These are phyloP conservation scores for Mythimna ferrago DNA, from an alignment of 2,888 invertebrate genomes.

Conservation along the genomic window DNA sequence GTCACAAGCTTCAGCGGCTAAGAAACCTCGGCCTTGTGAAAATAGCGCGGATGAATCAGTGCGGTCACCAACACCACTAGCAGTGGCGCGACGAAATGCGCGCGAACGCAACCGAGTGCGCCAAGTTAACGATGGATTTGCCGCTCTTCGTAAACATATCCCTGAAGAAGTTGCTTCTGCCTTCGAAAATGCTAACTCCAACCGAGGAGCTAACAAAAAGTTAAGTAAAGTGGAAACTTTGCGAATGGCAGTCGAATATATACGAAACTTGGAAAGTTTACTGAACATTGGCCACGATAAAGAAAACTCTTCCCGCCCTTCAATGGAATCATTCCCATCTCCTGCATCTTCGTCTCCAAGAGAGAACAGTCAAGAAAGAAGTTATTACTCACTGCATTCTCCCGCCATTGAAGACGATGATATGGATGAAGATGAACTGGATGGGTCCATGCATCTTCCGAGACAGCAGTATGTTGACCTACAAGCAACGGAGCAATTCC, in stretches of 20 bases:
- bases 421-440: slow-evolving; percentile 85
- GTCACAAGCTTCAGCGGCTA: slow-evolving; percentile 77
- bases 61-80: slow-evolving; percentile 93
- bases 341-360: slow-evolving; percentile 88
- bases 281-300: slow-evolving; percentile 93
- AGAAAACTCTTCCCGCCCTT: slow-evolving; percentile 82
- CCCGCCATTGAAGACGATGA: slow-evolving; percentile 87
- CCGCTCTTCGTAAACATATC: slow-evolving; percentile 96
- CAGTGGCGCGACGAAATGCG: slow-evolving; percentile 97
- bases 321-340: slow-evolving; percentile 88
- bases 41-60: slow-evolving; percentile 86
- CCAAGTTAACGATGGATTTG: slow-evolving; percentile 97
- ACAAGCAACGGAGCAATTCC: slow-evolving; percentile 91
- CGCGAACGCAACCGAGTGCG: slow-evolving; percentile 98
- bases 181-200: slow-evolving; percentile 92
- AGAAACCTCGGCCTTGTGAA: slow-evolving; percentile 81
- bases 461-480: slow-evolving; percentile 91
- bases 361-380: slow-evolving; percentile 89
- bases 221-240: slow-evolving; percentile 97
- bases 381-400: slow-evolving; percentile 85
- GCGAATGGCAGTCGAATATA: slow-evolving; percentile 97
- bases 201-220: slow-evolving; percentile 93
- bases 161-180: slow-evolving; percentile 95
- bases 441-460: slow-evolving; percentile 86
- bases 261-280: slow-evolving; percentile 94